A percentile compares a stretch with the other conserved stretches of the same genome.
These are phyloP conservation scores for Periophthalmus modestus DNA, from an alignment of 2,113 vertebrate species.

Conservation along the genomic window DNA sequence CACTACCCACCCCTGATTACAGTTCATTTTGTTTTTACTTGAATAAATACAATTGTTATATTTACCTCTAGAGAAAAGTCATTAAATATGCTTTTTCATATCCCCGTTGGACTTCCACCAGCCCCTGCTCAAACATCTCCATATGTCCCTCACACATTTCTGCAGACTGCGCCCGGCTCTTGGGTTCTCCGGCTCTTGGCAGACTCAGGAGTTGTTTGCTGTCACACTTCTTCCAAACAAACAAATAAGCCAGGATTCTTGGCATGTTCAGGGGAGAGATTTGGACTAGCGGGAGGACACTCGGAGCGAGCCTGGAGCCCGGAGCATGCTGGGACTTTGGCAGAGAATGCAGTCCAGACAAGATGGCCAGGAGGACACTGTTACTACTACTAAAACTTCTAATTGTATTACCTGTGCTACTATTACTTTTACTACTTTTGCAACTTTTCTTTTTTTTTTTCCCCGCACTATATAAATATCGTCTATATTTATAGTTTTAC, in stretches of 20 bases:
- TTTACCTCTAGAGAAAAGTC: background rate
- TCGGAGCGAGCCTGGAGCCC: background rate
- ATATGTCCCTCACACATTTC: background rate
- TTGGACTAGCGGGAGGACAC: slow-evolving; percentile 53
- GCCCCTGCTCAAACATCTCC: background rate
- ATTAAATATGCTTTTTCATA: background rate
- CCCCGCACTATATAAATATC: too few relatives aligned
- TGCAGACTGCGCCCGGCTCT: slow-evolving; percentile 1
- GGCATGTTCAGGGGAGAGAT: slow-evolving; percentile 52
- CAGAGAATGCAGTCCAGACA: too few relatives aligned
- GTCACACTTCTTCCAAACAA: slow-evolving; percentile 39
- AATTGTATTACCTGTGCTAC: too few relatives aligned
- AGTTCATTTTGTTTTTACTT: too few relatives aligned
- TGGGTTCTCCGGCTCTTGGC: slow-evolving; percentile 57
- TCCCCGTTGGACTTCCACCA: background rate
- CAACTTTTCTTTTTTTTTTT: too few relatives aligned
- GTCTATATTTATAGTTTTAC: too few relatives aligned
- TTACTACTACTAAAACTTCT: too few relatives aligned
- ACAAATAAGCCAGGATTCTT: slow-evolving; percentile 59
- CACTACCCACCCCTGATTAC: too few relatives aligned
- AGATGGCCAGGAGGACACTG: too few relatives aligned
- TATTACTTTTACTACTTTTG: too few relatives aligned
- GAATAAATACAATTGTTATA: too few relatives aligned
- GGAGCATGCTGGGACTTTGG: background rate
- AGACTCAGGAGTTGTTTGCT: slow-evolving; percentile 54